phyloP scores from a whole-genome alignment of 2,113 vertebrate species.

The Aleadryas rufinucha region DNA sequence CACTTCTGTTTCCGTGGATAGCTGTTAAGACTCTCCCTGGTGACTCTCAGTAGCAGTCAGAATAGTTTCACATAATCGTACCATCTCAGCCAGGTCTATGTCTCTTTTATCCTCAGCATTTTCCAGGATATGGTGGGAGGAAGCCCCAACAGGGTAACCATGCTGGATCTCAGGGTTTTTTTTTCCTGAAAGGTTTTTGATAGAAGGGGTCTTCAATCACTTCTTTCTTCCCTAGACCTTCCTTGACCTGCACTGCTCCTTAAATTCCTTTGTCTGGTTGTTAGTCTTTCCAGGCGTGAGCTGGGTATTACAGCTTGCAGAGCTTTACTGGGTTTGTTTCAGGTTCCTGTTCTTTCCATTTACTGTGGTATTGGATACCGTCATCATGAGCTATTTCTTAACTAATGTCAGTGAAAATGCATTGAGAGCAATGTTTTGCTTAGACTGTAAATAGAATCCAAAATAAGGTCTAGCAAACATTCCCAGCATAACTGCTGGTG shows the following conservation, averaged over 20 bases:
- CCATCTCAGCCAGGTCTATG: not conserved
- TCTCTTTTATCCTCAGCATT: not conserved
- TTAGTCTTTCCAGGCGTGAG: not conserved
- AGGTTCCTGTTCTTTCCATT: not conserved
- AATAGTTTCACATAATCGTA: not conserved
- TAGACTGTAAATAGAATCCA: conserved; percentile 31
- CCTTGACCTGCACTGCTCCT: not conserved
- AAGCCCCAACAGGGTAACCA: not conserved
- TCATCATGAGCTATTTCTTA: conserved; percentile 15
- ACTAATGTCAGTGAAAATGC: conserved; percentile 18
- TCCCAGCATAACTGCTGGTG: not conserved
- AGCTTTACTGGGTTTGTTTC: not conserved
- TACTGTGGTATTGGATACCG: not conserved
- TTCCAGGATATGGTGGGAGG: not conserved
- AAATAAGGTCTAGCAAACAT: conserved; percentile 33
- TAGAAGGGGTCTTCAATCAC: not conserved
- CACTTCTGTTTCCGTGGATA: not conserved
- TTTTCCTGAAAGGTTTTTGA: not conserved
- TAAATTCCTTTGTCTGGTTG: not conserved
- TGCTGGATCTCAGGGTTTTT: not conserved
- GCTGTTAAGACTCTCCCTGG: not conserved
- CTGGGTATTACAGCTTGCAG: not conserved
- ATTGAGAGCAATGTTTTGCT: not conserved
- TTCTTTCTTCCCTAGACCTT: not conserved
- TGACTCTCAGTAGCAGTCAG: not conserved